A percentile compares a stretch with the other conserved stretches of the same genome.
Evolutionary conservation across 1,140 invertebrate species (phyloP).

Genomic region (Drosophila subpulchrella): DNA sequence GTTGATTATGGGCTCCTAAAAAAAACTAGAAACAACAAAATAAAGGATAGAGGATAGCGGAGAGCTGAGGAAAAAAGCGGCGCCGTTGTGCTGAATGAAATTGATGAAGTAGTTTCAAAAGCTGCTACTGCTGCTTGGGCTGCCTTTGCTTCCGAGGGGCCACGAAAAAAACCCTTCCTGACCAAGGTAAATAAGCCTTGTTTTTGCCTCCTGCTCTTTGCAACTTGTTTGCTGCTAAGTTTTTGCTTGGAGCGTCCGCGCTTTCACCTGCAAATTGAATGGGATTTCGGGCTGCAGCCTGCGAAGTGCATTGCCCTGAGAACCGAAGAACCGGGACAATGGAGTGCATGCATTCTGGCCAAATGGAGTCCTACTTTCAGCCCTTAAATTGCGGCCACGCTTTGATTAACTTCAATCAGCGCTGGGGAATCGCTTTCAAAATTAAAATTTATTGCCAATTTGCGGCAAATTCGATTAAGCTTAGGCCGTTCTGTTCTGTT

Average conservation of each 20-base stretch:
- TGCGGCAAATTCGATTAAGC: constrained; percentile 82
- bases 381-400: constrained; percentile 22
- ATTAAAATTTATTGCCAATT: constrained; percentile 84
- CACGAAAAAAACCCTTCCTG: constrained; percentile 41
- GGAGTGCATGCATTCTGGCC: constrained; percentile 32
- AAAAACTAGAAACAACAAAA: constrained; percentile 16
- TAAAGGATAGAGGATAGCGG: constrained; percentile 5
- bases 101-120: constrained; percentile 77
- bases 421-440: constrained; percentile 66
- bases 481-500: constrained; percentile 32
- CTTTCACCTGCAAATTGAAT: constrained; percentile 71
- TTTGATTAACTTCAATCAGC: constrained; percentile 77
- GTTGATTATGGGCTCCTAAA: constrained; percentile 63
- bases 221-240: constrained; percentile 70
- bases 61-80: constrained; percentile 25
- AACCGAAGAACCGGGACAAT: constrained; percentile 37
- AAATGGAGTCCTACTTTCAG: constrained; percentile 31
- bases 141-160: constrained; percentile 3
- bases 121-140: constrained; percentile 26
- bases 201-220: constrained; percentile 73
- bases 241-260: constrained; percentile 36
- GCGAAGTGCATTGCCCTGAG: constrained; percentile 58
- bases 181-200: constrained; percentile 50
- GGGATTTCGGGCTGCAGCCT: constrained; percentile 50
- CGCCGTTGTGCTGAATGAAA: constrained; percentile 69